phyloP scores from a whole-genome alignment of 2,113 vertebrate species.

The Hemicordylus capensis region DNA sequence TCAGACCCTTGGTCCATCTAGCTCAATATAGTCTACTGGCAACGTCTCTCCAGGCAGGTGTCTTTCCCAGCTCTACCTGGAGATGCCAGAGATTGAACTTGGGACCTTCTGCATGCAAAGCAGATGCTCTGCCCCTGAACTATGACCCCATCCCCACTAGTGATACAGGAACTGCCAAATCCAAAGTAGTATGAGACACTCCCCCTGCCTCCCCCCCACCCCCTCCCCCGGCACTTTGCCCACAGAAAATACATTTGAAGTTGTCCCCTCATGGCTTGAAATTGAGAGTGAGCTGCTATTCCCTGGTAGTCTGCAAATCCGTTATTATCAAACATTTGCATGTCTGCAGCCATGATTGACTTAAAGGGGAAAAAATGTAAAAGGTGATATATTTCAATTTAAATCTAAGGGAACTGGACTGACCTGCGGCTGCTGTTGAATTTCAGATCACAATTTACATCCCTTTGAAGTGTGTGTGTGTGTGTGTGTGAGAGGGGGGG shows the following conservation, averaged over 20 bases:
- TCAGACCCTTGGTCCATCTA: not conserved
- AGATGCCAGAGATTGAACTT: no score
- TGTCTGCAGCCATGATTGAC: not conserved
- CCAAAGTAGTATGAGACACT: no score
- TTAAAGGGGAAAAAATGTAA: not conserved
- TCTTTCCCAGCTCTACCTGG: no score
- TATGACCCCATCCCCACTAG: no score
- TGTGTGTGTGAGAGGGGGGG: conserved; percentile 43
- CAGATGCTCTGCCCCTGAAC: no score
- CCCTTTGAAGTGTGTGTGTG: conserved; percentile 55
- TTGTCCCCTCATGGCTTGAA: not conserved
- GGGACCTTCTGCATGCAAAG: no score
- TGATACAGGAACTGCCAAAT: no score
- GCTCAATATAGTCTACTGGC: no score
- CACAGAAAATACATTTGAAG: not conserved
- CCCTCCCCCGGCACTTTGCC: not conserved
- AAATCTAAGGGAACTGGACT: conserved; percentile 34
- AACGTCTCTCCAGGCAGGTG: no score
- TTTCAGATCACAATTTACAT: conserved; percentile 52
- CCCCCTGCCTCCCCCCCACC: no score
- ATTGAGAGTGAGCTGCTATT: not conserved
- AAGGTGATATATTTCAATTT: conserved; percentile 40
- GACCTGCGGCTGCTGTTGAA: not conserved
- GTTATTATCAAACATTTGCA: not conserved
- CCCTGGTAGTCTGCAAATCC: not conserved